Evolutionary conservation across 2,888 invertebrate species (phyloP).

Genomic region (Drosophila anomalata): DNA sequence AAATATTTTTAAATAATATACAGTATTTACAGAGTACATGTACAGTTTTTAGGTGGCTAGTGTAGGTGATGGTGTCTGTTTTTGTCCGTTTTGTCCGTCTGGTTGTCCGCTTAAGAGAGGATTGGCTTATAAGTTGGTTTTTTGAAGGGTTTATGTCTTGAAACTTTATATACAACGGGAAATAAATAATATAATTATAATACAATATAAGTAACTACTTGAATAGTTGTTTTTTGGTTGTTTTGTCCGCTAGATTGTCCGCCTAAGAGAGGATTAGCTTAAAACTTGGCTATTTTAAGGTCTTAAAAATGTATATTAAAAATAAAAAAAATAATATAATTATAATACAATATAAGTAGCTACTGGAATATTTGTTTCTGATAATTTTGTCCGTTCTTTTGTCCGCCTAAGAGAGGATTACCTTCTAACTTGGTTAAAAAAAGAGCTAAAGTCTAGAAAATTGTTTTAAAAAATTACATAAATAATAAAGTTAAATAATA

Average conservation of each 20-base stretch:
- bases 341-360: too few species aligned
- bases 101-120: neutral
- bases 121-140: neutral
- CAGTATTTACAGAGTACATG: slow-evolving; percentile 19
- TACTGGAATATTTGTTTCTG: neutral
- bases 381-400: neutral
- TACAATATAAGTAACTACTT: too few species aligned
- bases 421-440: neutral
- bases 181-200: too few species aligned
- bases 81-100: neutral
- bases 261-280: neutral
- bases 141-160: neutral
- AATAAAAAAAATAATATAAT: neutral
- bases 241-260: neutral
- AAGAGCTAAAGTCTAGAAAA: neutral
- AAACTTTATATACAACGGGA: neutral
- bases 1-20: neutral
- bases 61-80: slow-evolving; percentile 21
- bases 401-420: neutral
- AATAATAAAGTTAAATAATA: too few species aligned
- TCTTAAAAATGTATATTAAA: neutral
- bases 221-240: neutral
- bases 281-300: neutral
- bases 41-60: slow-evolving; percentile 17
- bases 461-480: too few species aligned